Percentiles rank a stretch among this genome's conserved stretches.
These are phyloP conservation scores for Corella eumyota DNA, from an alignment of 23 tunicate genomes.

Conservation along the genomic window DNA sequence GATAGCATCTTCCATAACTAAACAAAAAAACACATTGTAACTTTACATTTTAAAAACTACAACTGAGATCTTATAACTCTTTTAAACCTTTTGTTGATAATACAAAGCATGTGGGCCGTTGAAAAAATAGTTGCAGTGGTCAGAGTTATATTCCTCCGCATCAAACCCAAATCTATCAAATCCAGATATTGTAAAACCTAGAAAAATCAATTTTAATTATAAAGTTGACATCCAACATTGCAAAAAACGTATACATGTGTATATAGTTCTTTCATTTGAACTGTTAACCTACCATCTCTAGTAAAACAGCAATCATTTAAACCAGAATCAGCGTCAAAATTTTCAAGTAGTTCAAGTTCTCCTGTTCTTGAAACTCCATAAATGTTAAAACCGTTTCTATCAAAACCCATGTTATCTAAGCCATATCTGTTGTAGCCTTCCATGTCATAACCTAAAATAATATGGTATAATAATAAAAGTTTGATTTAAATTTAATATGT, in stretches of 20 bases:
- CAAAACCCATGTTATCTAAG: conserved; percentile 46
- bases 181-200: conserved; percentile 68
- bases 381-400: conserved; percentile 34
- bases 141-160: conserved; percentile 37
- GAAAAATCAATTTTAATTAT: background rate
- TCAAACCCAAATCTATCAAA: conserved; percentile 62
- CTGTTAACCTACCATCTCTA: conserved; percentile 56
- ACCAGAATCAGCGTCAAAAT: conserved; percentile 62
- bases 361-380: conserved; percentile 47
- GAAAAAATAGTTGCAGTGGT: conserved; percentile 44
- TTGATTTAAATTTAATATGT: background rate
- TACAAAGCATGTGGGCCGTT: conserved; percentile 45
- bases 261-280: background rate
- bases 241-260: background rate
- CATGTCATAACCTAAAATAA: conserved; percentile 39
- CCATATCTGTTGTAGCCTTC: conserved; percentile 64
- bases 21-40: background rate
- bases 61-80: background rate
- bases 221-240: background rate
- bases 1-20: conserved; percentile 71
- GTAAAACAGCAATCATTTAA: conserved; percentile 76
- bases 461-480: background rate
- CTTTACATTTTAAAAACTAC: background rate
- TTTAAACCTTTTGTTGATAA: conserved; percentile 33
- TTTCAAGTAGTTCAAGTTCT: conserved; percentile 12